phyloP scores from a whole-genome alignment of 1,140 invertebrate species.

The Pogonomyrmex californicus region DNA sequence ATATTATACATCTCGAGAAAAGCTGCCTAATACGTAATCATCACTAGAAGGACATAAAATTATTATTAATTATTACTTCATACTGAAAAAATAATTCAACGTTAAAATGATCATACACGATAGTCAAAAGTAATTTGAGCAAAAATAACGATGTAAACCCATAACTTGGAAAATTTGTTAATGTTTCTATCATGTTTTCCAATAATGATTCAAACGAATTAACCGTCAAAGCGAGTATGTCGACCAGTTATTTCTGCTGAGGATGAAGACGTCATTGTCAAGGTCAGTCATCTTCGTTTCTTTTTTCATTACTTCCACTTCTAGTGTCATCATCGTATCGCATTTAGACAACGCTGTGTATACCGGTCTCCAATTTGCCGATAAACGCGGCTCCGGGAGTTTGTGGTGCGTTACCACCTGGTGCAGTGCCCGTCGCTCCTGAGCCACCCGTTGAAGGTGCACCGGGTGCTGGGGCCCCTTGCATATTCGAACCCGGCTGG shows the following conservation, averaged over 20 bases:
- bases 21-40: neutral
- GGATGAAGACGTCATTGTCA: slow-evolving; percentile 21
- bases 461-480: slow-evolving; percentile 75
- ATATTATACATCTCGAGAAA: neutral
- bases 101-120: neutral
- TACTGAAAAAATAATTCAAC: neutral
- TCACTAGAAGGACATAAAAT: neutral
- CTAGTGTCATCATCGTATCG: neutral
- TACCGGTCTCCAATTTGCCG: slow-evolving; percentile 52
- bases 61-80: neutral
- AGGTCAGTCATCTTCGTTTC: neutral
- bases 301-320: slow-evolving; percentile 3
- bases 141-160: neutral
- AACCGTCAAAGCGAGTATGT: slow-evolving; percentile 2
- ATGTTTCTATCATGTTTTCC: neutral
- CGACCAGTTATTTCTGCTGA: slow-evolving; percentile 22
- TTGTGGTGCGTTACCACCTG: slow-evolving; percentile 54
- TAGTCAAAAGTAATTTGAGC: neutral
- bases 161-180: neutral
- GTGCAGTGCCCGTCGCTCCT: neutral
- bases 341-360: slow-evolving; percentile 75
- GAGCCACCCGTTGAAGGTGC: slow-evolving; percentile 63
- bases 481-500: slow-evolving; percentile 73
- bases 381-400: slow-evolving; percentile 73
- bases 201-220: neutral